Evolutionary conservation across 2,113 vertebrate genomes (phyloP), one percentile per base, ranked within the genome.

Genomic region (Pachyramphus minor): DNA sequence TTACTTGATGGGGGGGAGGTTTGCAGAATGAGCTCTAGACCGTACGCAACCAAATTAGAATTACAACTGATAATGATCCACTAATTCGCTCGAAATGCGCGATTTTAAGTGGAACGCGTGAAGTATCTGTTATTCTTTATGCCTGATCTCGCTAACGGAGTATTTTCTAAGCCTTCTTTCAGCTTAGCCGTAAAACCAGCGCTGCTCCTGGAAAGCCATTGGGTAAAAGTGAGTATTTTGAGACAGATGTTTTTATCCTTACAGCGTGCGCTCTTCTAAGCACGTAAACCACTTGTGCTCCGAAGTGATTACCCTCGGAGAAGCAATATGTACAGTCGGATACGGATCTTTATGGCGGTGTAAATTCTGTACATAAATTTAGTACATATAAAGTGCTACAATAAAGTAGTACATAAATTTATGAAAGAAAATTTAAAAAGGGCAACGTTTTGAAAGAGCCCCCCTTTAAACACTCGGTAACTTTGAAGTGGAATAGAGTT

Each of bases 381-480:
- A n/a, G n/a, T n/a, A n/a, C n/a, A n/a, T n/a, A n/a, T n/a, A n/a
- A n/a, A n/a, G n/a, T n/a, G n/a, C n/a, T n/a, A n/a, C n/a, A n/a
- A n/a, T n/a, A n/a, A 53, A 41, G 3, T 22, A 23, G 25, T 23
- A n/a, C 10, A 20, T 37, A 62, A 49, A 18, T 0, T 2, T 49
- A 49, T 49, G 49, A 25, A 49, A 49, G 12, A 49, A 49, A 24
- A 49, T n/a, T 55, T 33, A 24, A 15, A 35, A 16, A 3, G 5
- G 8, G 9, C 42, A 16, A 25, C 14, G 25, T 30, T 45, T 58
- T 8, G 55, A 45, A 73, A 69, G 31, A 3, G 2, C 3, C 17
- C 3, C 11, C 2, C 14, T 5, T 28, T 62, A 20, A 31, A 28
- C 6, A 4, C 5, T 30, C 12, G 1, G 6, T 17, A 5, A 1